Base-by-base conservation (phyloP, 2,888 invertebrate species). In the Ellobium chinense region DNA sequence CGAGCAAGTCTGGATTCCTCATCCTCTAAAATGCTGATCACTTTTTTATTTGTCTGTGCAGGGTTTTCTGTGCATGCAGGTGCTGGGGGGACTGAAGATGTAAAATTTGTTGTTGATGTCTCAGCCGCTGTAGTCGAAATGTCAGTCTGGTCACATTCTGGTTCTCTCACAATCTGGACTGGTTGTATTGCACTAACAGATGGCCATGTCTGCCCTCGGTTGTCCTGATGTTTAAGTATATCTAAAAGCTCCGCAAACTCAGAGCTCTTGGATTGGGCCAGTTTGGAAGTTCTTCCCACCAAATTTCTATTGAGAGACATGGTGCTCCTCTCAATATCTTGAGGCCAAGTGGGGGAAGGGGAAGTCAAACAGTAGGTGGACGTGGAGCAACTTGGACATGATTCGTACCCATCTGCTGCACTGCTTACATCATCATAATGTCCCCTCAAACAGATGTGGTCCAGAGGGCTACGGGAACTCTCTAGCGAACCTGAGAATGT, bases 221-320 rank as follows among this genome's bases (percentile, higher is more conserved):
- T 29, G 27, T 70, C 70, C 9, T 39, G 46, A 7, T 27, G 29
- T 9, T 46, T 54, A 21, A 75, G 34, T 7, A 69, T 68, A 21
- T 65, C 80, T 12, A 75, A 27, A 14, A 80, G 29, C 24, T 75
- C 68, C 7, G 60, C 27, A 24, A 80, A 75, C 62, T 80, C 80
- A 18, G 79, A 54, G 54, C 78, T 75, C 56, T 29, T 63, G 29
- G 78, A 73, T 27, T 65, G 56, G 14, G 21, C 37, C 46, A 77
- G 46, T n/a, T 36, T 69, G 36, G 65, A 63, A 24, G 36, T 24
- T 29, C 72, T 70, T 5, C 27, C 70, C 66, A 68, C 66, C 12
- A 81, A 69, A 39, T 82, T 82, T 18, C 81, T 60, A 75, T 85
- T 85, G 9, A 85, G 72, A 2, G 85, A 86, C 83, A 84, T 82